A percentile compares a stretch with the other conserved stretches of the same genome.
phyloP scores from a whole-genome alignment of 2,888 invertebrate species.

The Tachina fera region DNA sequence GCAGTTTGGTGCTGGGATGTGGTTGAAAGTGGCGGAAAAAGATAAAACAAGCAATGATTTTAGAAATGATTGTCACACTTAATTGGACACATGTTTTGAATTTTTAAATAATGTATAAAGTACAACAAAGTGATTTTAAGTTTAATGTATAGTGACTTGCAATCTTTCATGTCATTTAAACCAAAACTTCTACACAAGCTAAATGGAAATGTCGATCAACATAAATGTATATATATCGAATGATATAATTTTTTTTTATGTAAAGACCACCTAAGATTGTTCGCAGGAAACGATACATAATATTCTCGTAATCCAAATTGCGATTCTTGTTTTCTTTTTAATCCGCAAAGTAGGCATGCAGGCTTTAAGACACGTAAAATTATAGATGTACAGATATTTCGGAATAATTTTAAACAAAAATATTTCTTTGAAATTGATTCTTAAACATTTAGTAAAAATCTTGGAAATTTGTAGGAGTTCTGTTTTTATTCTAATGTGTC shows the following conservation, averaged over 20 bases:
- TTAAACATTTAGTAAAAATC: slow-evolving; percentile 50
- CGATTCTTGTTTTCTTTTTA: slow-evolving; percentile 32
- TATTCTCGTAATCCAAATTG: slow-evolving; percentile 29
- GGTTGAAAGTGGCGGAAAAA: neutral
- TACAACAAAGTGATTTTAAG: too few relatives aligned
- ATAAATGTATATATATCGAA: neutral
- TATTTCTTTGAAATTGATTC: slow-evolving; percentile 46
- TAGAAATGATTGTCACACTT: too few relatives aligned
- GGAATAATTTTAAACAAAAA: neutral
- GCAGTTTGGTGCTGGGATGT: neutral
- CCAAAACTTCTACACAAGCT: too few relatives aligned
- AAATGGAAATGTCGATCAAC: too few relatives aligned
- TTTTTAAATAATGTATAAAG: too few relatives aligned
- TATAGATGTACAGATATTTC: too few relatives aligned
- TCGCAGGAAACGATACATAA: slow-evolving; percentile 34
- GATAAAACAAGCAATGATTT: neutral
- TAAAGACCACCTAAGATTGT: slow-evolving; percentile 16
- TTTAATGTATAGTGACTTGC: too few relatives aligned
- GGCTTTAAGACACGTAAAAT: slow-evolving; percentile 25
- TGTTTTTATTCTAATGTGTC: slow-evolving; percentile 48
- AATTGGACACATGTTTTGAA: too few relatives aligned
- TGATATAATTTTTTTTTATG: neutral
- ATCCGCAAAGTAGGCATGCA: slow-evolving; percentile 19
- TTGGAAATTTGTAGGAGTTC: slow-evolving; percentile 65
- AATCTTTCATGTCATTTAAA: too few relatives aligned